Base-by-base conservation (phyloP, 1,140 invertebrate genomes). In the Scaptomyza pallida region DNA sequence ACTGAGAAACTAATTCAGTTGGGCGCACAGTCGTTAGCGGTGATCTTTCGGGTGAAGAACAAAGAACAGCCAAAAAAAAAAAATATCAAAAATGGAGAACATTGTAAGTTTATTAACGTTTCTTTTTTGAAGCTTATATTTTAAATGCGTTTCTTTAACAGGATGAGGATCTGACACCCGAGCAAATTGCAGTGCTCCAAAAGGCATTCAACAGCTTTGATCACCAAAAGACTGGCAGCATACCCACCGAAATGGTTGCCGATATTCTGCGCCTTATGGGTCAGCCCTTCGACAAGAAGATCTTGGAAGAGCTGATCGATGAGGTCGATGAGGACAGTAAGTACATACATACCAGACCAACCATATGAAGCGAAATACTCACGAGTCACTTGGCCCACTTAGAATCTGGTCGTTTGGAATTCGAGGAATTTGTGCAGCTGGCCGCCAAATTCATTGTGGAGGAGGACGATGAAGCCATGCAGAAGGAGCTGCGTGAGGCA, bases 141-240 rank as follows among this genome's bases (percentile, higher is more conserved):
- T 19, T 12, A 12, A 21, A 19, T 5, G 43, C 5, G 4, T 19
- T 21, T 44, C 10, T 1, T n/a, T 67, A 80, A 6, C 82, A 94
- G 94, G 93, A 93, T 86, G 93, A 94, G 52, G 94, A 94, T 83
- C 91, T 94, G 67, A 94, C 94, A 30, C 91, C 94, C 67, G 94
- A 94, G 91, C 94, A 94, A 92, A 93, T 94, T 80, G 93, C 93
- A 74, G 97, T 98, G 78, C 94, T 98, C 69, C 95, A 96, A 86
- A 98, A 98, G 93, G 97, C 97, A 45, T 99, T 99, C 92, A 97
- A 98, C 94, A 98, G 97, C 91, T 99, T 99, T 92, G 98, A 99
- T 93, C 95, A 96, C 85, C 97, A 98, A 89, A 97, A 97, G 92
- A 97, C 95, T 72, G 98, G 98, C 72, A 97, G 96, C 90, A 99